Base-by-base conservation (phyloP, 1,140 invertebrate species). In the Eufriesea mexicana region DNA sequence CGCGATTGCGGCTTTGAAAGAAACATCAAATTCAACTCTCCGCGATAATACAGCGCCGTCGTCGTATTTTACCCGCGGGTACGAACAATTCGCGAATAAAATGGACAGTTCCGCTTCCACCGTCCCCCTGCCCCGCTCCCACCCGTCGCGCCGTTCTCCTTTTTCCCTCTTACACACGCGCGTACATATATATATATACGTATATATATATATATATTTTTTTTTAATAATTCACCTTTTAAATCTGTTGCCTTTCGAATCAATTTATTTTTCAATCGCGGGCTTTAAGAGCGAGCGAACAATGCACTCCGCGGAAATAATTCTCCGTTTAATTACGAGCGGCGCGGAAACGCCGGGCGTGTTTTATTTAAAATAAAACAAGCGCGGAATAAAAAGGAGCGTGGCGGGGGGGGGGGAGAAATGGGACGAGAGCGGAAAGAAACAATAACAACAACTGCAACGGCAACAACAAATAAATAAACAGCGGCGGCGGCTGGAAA, bases 181-280 rank as follows among this genome's bases (percentile, higher is more conserved):
- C 6, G 2, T 35, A 35, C 4, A 35, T 35, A 35, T 35, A 35
- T 35, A 35, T 35, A 35, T 35, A 35, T 35, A 35, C 35, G 35
- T 35, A 35, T 35, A 35, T 4, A 4, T 4, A 35, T 35, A 35
- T 35, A 35, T 35, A 1, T 35, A 2, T 35, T 35, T 23, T 55
- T 23, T 71, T 54, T 51, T 51, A 20, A 45, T 57, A 49, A 73
- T 73, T 28, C 79, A 51, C 79, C 20, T 64, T 75, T n/a, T 18
- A 79, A 79, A 79, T 79, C 77, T n/a, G 67, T 49, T 72, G 67
- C 59, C 47, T 54, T 55, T 35, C 47, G 72, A 81, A 81, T 81
- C 79, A 67, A 81, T 81, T 75, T 55, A 57, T 75, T 81, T 81
- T 81, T 75, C 79, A 74, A 81, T 75, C 71, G 71, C 64, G 54